Evolutionary conservation across 2,888 invertebrate species (phyloP).

Genomic region (Geophilus truncorum): DNA sequence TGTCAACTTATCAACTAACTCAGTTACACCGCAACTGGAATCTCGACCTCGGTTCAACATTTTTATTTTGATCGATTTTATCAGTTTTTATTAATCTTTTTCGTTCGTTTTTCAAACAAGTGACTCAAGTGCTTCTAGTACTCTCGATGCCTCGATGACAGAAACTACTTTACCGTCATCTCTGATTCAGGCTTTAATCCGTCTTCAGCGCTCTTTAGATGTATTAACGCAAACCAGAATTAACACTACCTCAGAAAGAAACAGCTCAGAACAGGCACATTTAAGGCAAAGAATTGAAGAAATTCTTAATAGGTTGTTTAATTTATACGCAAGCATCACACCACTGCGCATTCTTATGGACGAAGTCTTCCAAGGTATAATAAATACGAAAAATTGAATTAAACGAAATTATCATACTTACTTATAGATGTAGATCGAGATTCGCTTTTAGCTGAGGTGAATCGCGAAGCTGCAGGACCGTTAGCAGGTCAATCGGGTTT

Average conservation of each 20-base stretch:
- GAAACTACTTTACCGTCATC: constrained; percentile 31
- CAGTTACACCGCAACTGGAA: neutral
- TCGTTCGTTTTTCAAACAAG: neutral
- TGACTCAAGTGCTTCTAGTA: neutral
- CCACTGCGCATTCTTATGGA: constrained; percentile 31
- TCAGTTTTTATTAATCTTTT: neutral
- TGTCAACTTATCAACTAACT: neutral
- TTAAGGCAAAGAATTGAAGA: constrained; percentile 32
- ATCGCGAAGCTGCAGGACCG: neutral
- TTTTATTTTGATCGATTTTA: neutral
- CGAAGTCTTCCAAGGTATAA: constrained; percentile 33
- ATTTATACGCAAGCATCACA: constrained; percentile 32
- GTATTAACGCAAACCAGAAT: constrained; percentile 14
- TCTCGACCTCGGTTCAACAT: neutral
- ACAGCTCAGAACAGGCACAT: constrained; percentile 25
- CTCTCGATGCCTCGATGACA: neutral
- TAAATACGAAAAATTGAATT: neutral
- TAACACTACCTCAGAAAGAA: constrained; percentile 1
- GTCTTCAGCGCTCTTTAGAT: constrained; percentile 29
- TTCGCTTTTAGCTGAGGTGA: constrained; percentile 20
- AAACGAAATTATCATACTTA: neutral
- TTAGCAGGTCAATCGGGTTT: constrained; percentile 6
- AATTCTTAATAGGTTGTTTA: constrained; percentile 30
- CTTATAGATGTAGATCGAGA: constrained; percentile 28
- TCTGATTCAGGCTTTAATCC: constrained; percentile 28